Evolutionary conservation across 2,888 invertebrate species (phyloP), one percentile per base, ranked within the genome.

Genomic region (Polietes domitor): DNA sequence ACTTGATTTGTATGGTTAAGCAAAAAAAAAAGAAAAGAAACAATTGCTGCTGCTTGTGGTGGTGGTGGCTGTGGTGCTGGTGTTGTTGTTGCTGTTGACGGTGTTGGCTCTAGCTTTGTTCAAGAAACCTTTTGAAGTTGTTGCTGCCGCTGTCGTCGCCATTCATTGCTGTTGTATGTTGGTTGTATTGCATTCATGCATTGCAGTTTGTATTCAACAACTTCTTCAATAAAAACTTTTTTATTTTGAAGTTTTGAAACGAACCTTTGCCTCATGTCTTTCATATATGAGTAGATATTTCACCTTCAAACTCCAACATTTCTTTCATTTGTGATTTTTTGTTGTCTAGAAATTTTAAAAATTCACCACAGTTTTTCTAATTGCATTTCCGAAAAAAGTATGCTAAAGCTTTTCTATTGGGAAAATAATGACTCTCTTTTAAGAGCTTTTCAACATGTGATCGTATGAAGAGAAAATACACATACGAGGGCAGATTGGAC

Each of bases 1-100:
- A 86, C 85, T 85, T 82, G 78, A 85, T 82, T 77, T 79, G 75
- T 70, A 71, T 43, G 53, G 77, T 70, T 50, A 77, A 76, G 43
- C 12, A 19, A 43, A 80, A 77, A 79, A 74, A 50, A 77, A 83
- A 74, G 68, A 77, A 73, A 76, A 79, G 65, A 73, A 76, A 79
- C 68, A 77, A 58, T 71, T 68, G 80, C 70, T 79, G 53, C 37
- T 26, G 28, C 32, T 74, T 10, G 26, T 58, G 70, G 71, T 73
- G 77, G 55, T 72, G 58, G 17, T 37, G 70, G 68, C 24, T n/a
- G 26, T 58, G 37, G 15, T 77, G 47, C 41, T 63, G 37, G 12
- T 24, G n/a, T 28, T 50, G 32, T 5, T 53, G 37, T 6, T 26
- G n/a, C 12, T 53, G n/a, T 24, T 55, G 24, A 24, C 26, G 15